Conservation (phyloP, 1,140 invertebrate genomes). For the Maconellicoccus hirsutus region DNA sequence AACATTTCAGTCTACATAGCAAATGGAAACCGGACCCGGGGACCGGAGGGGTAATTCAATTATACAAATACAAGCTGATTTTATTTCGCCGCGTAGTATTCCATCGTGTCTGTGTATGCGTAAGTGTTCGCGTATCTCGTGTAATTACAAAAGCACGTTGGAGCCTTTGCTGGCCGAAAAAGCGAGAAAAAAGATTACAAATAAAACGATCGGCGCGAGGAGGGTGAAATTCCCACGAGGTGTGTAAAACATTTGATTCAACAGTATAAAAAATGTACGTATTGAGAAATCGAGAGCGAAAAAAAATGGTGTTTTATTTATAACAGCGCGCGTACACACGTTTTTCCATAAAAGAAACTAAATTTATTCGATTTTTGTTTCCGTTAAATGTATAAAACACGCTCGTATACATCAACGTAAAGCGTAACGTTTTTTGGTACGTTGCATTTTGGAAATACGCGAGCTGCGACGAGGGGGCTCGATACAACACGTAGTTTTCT, state of each 20-base stretch:
- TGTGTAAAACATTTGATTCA: slow-evolving; percentile 9
- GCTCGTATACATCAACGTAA: neutral
- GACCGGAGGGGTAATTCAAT: too few species aligned
- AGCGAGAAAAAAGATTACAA: neutral
- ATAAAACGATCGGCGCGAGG: neutral
- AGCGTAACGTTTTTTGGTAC: too few species aligned
- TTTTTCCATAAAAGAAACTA: neutral
- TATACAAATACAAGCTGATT: too few species aligned
- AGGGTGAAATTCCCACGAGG: neutral
- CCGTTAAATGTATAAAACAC: neutral
- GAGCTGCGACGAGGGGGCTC: too few species aligned
- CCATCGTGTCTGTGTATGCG: too few species aligned
- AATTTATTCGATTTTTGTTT: slow-evolving; percentile 6
- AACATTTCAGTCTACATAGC: too few species aligned
- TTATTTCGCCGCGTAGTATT: too few species aligned
- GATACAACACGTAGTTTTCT: too few species aligned
- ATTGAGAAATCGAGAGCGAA: neutral
- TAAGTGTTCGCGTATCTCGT: too few species aligned
- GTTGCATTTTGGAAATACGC: too few species aligned
- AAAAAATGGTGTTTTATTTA: neutral
- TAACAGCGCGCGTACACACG: neutral
- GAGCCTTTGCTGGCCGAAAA: neutral
- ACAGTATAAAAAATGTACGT: slow-evolving; percentile 5
- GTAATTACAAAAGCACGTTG: neutral
- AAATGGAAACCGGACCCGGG: too few species aligned